Conservation (phyloP, 2,888 invertebrate genomes). For the Apotomis betuletana region DNA sequence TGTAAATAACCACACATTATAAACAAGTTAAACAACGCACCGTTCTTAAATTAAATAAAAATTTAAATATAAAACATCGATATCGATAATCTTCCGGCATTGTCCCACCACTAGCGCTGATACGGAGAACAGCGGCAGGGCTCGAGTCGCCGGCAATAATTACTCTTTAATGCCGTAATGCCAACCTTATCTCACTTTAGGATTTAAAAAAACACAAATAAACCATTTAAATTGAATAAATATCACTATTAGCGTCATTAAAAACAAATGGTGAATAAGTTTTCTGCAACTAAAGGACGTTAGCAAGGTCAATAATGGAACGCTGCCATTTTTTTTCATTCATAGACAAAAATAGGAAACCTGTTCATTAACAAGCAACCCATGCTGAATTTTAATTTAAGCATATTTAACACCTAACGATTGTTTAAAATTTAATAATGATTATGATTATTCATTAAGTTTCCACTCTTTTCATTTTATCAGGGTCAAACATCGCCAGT, state of each 20-base stretch:
- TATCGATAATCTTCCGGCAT: conserved; percentile 51
- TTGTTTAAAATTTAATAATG: no score
- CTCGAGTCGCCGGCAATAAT: conserved; percentile 47
- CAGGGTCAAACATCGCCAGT: background rate
- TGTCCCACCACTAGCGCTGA: conserved; percentile 65
- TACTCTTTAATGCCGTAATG: conserved; percentile 22
- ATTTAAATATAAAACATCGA: conserved; percentile 50
- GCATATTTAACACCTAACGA: background rate
- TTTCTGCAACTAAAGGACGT: background rate
- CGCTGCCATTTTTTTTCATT: conserved; percentile 19
- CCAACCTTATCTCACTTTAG: conserved; percentile 10
- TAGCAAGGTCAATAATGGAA: conserved; percentile 29
- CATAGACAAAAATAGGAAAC: background rate
- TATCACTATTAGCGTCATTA: background rate
- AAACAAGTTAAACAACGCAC: background rate
- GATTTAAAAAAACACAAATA: conserved; percentile 14
- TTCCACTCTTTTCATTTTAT: background rate
- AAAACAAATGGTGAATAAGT: conserved; percentile 1
- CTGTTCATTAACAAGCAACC: background rate
- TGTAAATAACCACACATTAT: no score
- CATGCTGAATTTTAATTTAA: no score
- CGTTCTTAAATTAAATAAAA: background rate
- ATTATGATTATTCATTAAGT: background rate
- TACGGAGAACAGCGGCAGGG: conserved; percentile 59
- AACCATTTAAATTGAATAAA: background rate